Base-by-base conservation (phyloP, 2,113 vertebrate species). In the Petaurus breviceps region DNA sequence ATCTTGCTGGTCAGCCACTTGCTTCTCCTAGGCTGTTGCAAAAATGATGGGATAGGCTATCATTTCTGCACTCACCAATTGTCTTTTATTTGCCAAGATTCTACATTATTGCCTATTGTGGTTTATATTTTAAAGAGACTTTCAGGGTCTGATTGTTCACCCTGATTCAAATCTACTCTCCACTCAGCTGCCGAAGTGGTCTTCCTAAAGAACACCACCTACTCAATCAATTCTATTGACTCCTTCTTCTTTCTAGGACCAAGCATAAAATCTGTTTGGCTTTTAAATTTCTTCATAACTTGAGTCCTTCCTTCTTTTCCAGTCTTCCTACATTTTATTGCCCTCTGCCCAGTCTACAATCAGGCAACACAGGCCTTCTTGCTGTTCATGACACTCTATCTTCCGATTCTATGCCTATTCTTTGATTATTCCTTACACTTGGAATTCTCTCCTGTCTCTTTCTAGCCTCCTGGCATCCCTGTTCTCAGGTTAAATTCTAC, bases 41-140 rank as follows among this genome's bases (percentile, higher is more conserved):
- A 7, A 1, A 52, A 50, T 12, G 47, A 2, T 51, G 11, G 26
- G 14, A 19, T 61, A 22, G 0, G 3, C 4, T 3, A 0, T 28
- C 26, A 4, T 84, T 9, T 24, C 8, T 89, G 2, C 53, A 52
- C 22, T 47, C 7, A 3, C 28, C 3, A 43, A 84, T 84, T 25
- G 31, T 16, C 1, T 22, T 43, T 49, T 47, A 8, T 28, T 57
- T 95, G 23, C 26, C 84, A 55, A 47, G 28, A 24, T 26, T 25
- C 90, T 25, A 50, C 3, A 0, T 92, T 91, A 28, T 50, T 14
- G 4, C 57, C 19, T 4, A 43, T 22, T 46, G 0, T 0, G 23
- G 89, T 84, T 84, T 84, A 84, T 84, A 43, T 84, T 84, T 84
- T 43, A 43, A 84, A 84, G 37, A 84, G 68, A 84, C 16, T 43